Evolutionary conservation across 64 coral and sea anemone genomes (phyloP), one percentile per base, ranked within the genome.

Genomic region (Actinia equina): DNA sequence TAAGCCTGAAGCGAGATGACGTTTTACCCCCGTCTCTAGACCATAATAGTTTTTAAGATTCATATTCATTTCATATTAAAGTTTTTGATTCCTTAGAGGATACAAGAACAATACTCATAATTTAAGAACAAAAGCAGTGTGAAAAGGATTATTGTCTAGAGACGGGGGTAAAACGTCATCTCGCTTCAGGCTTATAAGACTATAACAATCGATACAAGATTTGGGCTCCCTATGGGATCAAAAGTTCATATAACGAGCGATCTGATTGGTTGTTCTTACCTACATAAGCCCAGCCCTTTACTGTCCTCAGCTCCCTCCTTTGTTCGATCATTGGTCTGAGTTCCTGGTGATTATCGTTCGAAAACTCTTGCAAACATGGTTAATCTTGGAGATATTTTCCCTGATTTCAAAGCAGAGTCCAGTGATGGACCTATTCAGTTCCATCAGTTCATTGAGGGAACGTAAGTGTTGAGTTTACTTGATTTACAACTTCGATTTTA

Each of bases 331-430:
- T 30, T 14, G 25, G 42, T 65, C 62, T n/a, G 19, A 5, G 7
- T 37, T 37, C 22, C 10, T n/a, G 19, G 62, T 20, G 2, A 30
- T 74, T 30, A 1, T 74, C 2, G 0, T 26, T 30, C 78, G 18
- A 81, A 52, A 81, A 51, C 7, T 26, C 4, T 46, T 45, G 41
- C 43, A 44, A 88, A 76, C 22, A 88, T 88, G 87, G 87, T 88
- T 1, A 88, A 88, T 61, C 71, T 88, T 79, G 87, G 87, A 20
- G 87, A 88, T 42, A 56, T 88, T 60, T 88, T 88, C 77, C 87
- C 87, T 30, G 43, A 88, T 63, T 88, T 88, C 44, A 18, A 81
- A 61, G 87, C 77, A 7, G 49, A 88, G 13, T 81, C 87, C 14
- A 88, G 53, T 25, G 46, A 81, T n/a, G 87, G 87, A 16, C 14